Evolutionary conservation across 2,797 vertebrate genomes (phyloP), one percentile per base, ranked within the genome.

Genomic region (Tolypeutes matacus): DNA sequence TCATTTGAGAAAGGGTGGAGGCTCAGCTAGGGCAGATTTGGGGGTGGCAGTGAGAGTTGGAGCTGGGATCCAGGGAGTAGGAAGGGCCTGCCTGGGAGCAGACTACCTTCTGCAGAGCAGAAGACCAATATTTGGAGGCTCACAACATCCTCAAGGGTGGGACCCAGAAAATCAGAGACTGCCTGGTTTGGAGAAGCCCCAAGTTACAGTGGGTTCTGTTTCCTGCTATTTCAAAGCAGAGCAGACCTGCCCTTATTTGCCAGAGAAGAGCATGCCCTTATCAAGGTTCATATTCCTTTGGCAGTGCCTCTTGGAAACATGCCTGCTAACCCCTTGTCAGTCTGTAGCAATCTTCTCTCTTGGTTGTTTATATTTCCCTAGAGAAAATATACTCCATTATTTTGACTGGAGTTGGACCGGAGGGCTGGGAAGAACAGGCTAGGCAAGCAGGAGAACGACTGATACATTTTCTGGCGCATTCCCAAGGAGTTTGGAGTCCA

Each of bases 371-470:
- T 65, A 10, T 60, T 84, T 86, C 12, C 67, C 95, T 65, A 65
- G 70, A 76, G 34, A 17, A 64, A 56, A 17, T 21, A 49, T 31
- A 62, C 46, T 81, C 67, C n/a, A 65, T 49, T 91, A 25, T 94
- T 86, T 89, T 84, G 23, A 70, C 39, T 39, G 51, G n/a, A 42
- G 15, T 53, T 77, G 75, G 29, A 36, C 20, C 56, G 31, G 62
- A 15, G 67, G 27, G 46, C 49, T 78, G 51, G 49, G 60, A 93
- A 88, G 21, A 34, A 67, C 36, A 64, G 42, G 25, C 73, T 5
- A 86, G 58, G 62, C 90, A 69, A 93, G 56, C 34, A 92, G 83
- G 56, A 58, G 87, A 76, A 56, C 80, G 23, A 73, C 34, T 36
- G 20, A 77, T 20, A 31, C 7, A 42, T 93, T 93, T 91, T 69